phyloP scores from a whole-genome alignment of 2,888 invertebrate species.

The Stramonita haemastoma region DNA sequence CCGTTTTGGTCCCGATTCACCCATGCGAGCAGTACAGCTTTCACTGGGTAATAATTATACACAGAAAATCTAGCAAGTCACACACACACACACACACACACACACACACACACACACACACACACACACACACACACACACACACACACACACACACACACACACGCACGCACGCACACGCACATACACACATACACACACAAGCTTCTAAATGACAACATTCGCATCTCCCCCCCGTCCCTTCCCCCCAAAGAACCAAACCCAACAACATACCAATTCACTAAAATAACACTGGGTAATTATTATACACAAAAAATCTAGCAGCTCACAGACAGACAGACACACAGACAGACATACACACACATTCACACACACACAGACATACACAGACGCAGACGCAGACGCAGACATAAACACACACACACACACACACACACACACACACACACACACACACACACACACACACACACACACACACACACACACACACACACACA shows the following conservation, averaged over 20 bases:
- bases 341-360: background rate
- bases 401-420: too few species aligned
- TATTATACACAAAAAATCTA: background rate
- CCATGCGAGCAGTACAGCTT: slow-evolving; percentile 29
- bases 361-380: too few species aligned
- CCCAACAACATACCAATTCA: too few species aligned
- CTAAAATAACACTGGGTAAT: slow-evolving; percentile 17
- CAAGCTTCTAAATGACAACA: too few species aligned
- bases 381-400: too few species aligned
- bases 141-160: background rate
- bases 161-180: background rate
- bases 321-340: background rate
- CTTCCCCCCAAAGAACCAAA: too few species aligned
- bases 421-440: too few species aligned
- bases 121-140: too few species aligned
- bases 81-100: background rate
- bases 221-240: too few species aligned
- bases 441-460: background rate
- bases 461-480: slow-evolving; percentile 13
- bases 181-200: background rate
- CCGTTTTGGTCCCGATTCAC: slow-evolving; percentile 42
- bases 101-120: background rate
- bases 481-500: background rate
- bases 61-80: background rate
- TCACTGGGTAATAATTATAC: slow-evolving; percentile 23